These are phyloP conservation scores for Metaphire vulgaris DNA, from an alignment of 1,140 invertebrate species.

Conservation along the genomic window DNA sequence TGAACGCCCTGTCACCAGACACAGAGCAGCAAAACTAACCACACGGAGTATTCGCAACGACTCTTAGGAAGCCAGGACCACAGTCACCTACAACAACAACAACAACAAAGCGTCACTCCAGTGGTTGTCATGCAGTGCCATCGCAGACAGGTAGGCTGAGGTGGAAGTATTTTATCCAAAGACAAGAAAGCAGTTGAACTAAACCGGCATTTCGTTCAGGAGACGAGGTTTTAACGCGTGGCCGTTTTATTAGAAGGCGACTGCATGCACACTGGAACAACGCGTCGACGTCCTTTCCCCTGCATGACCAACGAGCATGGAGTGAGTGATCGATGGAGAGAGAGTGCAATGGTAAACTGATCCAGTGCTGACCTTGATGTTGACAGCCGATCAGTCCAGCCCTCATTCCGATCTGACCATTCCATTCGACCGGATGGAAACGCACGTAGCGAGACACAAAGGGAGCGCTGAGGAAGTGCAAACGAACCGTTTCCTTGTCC, in stretches of 20 bases:
- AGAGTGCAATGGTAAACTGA: too few relatives aligned
- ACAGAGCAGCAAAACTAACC: too few relatives aligned
- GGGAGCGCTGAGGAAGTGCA: constrained; percentile 57
- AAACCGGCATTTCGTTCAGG: background rate
- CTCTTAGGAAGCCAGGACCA: constrained; percentile 55
- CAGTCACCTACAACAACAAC: constrained; percentile 43
- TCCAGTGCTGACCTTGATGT: constrained; percentile 54
- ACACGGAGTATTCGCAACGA: constrained; percentile 56
- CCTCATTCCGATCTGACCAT: constrained; percentile 54
- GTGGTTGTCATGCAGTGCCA: too few relatives aligned
- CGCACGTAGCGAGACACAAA: constrained; percentile 56
- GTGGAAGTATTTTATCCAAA: too few relatives aligned
- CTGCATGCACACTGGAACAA: too few relatives aligned
- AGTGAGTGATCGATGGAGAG: too few relatives aligned
- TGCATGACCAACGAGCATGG: too few relatives aligned
- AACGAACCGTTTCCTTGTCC: constrained; percentile 55
- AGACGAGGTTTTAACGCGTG: background rate
- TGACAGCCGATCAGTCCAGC: constrained; percentile 57
- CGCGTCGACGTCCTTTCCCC: too few relatives aligned
- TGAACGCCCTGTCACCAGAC: too few relatives aligned
- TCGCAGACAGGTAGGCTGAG: too few relatives aligned
- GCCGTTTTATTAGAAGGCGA: too few relatives aligned
- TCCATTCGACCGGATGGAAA: constrained; percentile 56
- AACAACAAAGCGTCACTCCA: too few relatives aligned
- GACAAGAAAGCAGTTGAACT: background rate